phyloP scores from a whole-genome alignment of 2,797 vertebrate genomes.

The Lacerta bilineata region DNA sequence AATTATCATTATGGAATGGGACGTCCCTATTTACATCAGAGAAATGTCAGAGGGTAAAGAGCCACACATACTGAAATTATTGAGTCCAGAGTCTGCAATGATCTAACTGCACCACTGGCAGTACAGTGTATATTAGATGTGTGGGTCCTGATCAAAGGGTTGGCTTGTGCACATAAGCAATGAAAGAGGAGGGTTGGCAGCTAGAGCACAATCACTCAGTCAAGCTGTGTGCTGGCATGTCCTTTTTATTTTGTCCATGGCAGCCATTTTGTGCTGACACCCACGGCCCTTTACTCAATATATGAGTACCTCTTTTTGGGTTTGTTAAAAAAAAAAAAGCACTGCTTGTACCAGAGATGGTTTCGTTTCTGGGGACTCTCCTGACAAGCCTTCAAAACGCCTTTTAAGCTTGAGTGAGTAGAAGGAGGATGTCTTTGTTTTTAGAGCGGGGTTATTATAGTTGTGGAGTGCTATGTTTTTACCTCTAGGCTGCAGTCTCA shows the following conservation, averaged over 20 bases:
- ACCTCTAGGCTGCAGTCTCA: neutral
- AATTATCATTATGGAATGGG: too few relatives aligned
- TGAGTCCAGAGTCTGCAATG: too few relatives aligned
- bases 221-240: too few relatives aligned
- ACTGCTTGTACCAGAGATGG: neutral
- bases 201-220: too few relatives aligned
- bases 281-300: neutral
- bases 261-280: too few relatives aligned
- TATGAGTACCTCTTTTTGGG: neutral
- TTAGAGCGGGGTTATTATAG: neutral
- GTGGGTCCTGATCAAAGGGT: neutral
- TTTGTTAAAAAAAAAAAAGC: neutral
- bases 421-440: neutral
- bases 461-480: neutral
- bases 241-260: too few relatives aligned
- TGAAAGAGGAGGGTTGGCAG: too few relatives aligned
- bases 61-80: too few relatives aligned
- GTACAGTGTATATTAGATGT: neutral
- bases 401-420: neutral
- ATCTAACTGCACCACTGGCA: neutral
- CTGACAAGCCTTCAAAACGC: neutral
- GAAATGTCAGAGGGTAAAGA: too few relatives aligned
- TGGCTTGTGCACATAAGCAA: neutral
- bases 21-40: too few relatives aligned
- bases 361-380: neutral